Evolutionary conservation across 2,113 vertebrate species (phyloP).

Genomic region (Gobio gobio): DNA sequence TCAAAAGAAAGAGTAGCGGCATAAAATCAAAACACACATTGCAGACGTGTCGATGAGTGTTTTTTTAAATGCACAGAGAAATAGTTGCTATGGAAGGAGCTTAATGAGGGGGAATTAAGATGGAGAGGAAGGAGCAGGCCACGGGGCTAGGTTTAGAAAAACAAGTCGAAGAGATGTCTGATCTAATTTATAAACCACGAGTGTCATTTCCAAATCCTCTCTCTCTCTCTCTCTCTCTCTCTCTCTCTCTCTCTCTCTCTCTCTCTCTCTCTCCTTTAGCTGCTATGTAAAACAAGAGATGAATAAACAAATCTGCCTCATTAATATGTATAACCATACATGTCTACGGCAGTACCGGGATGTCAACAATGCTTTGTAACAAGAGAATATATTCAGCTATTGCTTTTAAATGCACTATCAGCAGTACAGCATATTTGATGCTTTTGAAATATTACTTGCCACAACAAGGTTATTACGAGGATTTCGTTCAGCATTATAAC

Average conservation of each 20-base stretch:
- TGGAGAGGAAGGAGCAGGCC: slow-evolving; percentile 53
- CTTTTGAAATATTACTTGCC: slow-evolving; percentile 40
- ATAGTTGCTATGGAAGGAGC: slow-evolving; percentile 43
- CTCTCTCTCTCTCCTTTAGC: slow-evolving; percentile 17
- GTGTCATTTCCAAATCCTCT: slow-evolving; percentile 50
- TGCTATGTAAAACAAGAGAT: slow-evolving; percentile 69
- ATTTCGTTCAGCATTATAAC: slow-evolving; percentile 52
- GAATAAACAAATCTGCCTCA: slow-evolving; percentile 70
- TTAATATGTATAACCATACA: slow-evolving; percentile 71
- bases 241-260: slow-evolving; percentile 18
- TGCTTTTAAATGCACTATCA: slow-evolving; percentile 52
- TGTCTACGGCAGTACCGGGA: slow-evolving; percentile 58
- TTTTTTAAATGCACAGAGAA: not conserved
- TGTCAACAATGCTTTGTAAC: slow-evolving; percentile 66
- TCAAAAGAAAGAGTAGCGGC: not conserved
- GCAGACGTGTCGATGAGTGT: slow-evolving; percentile 47
- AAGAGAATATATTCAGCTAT: slow-evolving; percentile 59
- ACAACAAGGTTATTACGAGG: slow-evolving; percentile 58
- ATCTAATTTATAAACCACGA: slow-evolving; percentile 52
- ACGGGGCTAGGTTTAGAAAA: slow-evolving; percentile 55
- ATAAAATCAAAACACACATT: slow-evolving; percentile 57
- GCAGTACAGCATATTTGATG: slow-evolving; percentile 40
- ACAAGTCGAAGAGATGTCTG: slow-evolving; percentile 46
- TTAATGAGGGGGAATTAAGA: slow-evolving; percentile 62
- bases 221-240: not conserved